These are phyloP conservation scores for Anolis apletophallus DNA, from an alignment of 2,797 vertebrate genomes.

Conservation along the genomic window DNA sequence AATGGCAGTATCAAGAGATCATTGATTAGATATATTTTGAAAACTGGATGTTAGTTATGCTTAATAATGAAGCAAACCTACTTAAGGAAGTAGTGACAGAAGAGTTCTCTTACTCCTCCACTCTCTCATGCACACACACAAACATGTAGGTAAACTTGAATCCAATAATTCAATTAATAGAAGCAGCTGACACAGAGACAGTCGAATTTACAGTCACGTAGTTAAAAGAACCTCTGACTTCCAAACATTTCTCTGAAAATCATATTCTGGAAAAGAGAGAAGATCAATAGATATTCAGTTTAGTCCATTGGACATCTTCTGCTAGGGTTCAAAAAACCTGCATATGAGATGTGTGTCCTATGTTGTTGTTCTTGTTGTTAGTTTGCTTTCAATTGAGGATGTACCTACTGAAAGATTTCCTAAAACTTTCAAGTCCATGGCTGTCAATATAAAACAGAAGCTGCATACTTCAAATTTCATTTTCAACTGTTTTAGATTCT, in stretches of 20 bases:
- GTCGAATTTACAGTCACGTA: background rate
- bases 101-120: background rate
- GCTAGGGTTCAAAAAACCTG: background rate
- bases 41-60: background rate
- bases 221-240: background rate
- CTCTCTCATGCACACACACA: background rate
- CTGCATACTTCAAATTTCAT: slow-evolving; percentile 24
- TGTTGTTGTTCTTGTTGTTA: slow-evolving; percentile 16
- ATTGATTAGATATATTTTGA: background rate
- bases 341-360: background rate
- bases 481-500: slow-evolving; percentile 39
- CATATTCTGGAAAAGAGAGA: background rate
- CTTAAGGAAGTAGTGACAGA: background rate
- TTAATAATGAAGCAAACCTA: background rate
- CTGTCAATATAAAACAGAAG: slow-evolving; percentile 35
- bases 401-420: background rate
- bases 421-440: slow-evolving; percentile 18
- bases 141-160: background rate
- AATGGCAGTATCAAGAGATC: slow-evolving; percentile 20
- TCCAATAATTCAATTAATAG: background rate
- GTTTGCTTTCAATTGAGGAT: slow-evolving; percentile 13
- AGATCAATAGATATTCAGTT: background rate
- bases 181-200: background rate
- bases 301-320: background rate
- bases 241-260: background rate